phyloP scores from a whole-genome alignment of 2,888 invertebrate species.

The Lissocephala sabroskyi region DNA sequence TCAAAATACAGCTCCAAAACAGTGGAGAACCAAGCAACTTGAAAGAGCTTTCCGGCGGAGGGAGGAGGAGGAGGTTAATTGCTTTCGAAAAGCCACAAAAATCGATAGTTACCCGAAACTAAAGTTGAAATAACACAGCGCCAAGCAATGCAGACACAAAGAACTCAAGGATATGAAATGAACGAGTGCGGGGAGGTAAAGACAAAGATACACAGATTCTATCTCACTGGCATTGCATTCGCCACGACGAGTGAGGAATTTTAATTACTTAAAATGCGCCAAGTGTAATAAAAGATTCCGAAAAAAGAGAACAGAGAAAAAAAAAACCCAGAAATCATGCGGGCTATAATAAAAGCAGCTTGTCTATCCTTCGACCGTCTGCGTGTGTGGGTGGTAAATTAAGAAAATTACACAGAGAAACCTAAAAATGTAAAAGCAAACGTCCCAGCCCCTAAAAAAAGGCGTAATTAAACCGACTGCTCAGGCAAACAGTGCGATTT shows the following conservation, averaged over 20 bases:
- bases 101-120: slow-evolving; percentile 47
- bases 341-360: too few species aligned
- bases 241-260: slow-evolving; percentile 32
- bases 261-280: slow-evolving; percentile 53
- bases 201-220: background rate
- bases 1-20: background rate
- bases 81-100: slow-evolving; percentile 48
- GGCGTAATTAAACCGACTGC: slow-evolving; percentile 46
- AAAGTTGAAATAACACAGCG: slow-evolving; percentile 35
- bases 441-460: slow-evolving; percentile 24
- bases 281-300: slow-evolving; percentile 29
- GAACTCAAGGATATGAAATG: slow-evolving; percentile 1
- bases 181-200: too few species aligned
- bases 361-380: too few species aligned
- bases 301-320: too few species aligned
- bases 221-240: slow-evolving; percentile 15
- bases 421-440: slow-evolving; percentile 29
- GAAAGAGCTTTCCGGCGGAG: slow-evolving; percentile 5
- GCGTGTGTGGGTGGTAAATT: background rate
- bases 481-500: slow-evolving; percentile 31
- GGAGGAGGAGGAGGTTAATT: slow-evolving; percentile 33
- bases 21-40: background rate
- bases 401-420: slow-evolving; percentile 24
- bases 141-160: too few species aligned
- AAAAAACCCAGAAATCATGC: too few species aligned